Conservation (phyloP, 1,140 invertebrate species). For the Bombus balteatus region DNA sequence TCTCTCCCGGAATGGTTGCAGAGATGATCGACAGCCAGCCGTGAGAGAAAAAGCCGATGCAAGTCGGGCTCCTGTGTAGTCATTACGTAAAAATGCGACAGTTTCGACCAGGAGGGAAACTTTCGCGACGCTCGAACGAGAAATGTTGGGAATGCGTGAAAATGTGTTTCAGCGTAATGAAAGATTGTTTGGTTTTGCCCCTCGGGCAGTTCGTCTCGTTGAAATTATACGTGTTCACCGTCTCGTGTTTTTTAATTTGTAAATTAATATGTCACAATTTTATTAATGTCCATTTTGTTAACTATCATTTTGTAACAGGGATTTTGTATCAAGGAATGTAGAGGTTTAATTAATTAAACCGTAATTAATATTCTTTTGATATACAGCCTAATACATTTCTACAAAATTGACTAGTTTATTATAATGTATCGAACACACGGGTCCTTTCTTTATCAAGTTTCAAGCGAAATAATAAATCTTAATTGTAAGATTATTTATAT, state of each 20-base stretch:
- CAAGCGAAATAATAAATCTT: too few relatives aligned
- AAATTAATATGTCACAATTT: background rate
- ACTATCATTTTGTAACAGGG: background rate
- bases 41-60: slow-evolving; percentile 9
- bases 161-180: background rate
- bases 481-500: too few relatives aligned
- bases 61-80: too few relatives aligned
- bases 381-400: too few relatives aligned
- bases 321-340: background rate
- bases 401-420: too few relatives aligned
- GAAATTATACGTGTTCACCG: background rate
- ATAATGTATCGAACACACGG: too few relatives aligned
- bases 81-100: slow-evolving; percentile 38
- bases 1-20: slow-evolving; percentile 24
- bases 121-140: too few relatives aligned
- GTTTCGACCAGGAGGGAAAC: background rate
- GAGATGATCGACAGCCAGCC: slow-evolving; percentile 24
- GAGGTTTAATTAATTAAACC: too few relatives aligned
- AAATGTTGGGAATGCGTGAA: background rate
- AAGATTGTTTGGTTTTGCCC: background rate
- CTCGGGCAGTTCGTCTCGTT: background rate
- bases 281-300: background rate
- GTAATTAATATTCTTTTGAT: too few relatives aligned
- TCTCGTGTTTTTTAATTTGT: background rate
- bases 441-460: too few relatives aligned